phyloP scores from a whole-genome alignment of 2,888 invertebrate species.

The Gymnoscelis rufifasciata region DNA sequence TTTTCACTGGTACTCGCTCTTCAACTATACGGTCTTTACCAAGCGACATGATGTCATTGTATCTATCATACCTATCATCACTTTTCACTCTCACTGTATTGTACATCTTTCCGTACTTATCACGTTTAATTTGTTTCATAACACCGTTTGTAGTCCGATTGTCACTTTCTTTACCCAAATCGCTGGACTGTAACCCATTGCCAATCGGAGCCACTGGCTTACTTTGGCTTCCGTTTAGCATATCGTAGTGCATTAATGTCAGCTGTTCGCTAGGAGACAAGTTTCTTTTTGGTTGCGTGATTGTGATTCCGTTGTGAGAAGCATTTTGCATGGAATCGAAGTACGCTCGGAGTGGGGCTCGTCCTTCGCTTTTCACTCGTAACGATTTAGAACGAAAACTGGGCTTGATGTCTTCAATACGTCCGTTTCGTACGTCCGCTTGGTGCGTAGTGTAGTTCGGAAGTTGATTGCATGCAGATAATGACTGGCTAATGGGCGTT shows the following conservation, averaged over 20 bases:
- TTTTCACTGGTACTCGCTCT: conserved; percentile 49
- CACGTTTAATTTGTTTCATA: conserved; percentile 67
- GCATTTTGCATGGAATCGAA: conserved; percentile 55
- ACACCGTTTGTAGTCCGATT: conserved; percentile 68
- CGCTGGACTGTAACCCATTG: conserved; percentile 58
- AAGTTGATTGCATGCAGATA: conserved; percentile 71
- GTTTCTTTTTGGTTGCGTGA: conserved; percentile 76
- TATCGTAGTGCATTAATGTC: conserved; percentile 72
- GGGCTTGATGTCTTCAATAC: conserved; percentile 63
- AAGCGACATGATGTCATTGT: conserved; percentile 66
- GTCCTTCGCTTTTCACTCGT: conserved; percentile 74
- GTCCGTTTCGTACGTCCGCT: conserved; percentile 62
- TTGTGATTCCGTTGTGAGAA: conserved; percentile 64
- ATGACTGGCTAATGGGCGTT: conserved; percentile 64
- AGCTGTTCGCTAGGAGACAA: conserved; percentile 74
- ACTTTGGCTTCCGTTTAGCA: conserved; percentile 60
- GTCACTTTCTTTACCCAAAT: conserved; percentile 68
- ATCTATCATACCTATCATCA: conserved; percentile 71
- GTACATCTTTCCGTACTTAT: conserved; percentile 69
- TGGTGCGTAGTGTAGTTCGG: conserved; percentile 64
- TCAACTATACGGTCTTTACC: conserved; percentile 58
- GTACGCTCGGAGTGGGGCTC: conserved; percentile 65
- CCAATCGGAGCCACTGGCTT: conserved; percentile 43
- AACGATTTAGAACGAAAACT: conserved; percentile 76
- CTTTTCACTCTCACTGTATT: conserved; percentile 75